Base-by-base conservation (phyloP, 2,888 invertebrate genomes). In the Tuberolachnus salignus region DNA sequence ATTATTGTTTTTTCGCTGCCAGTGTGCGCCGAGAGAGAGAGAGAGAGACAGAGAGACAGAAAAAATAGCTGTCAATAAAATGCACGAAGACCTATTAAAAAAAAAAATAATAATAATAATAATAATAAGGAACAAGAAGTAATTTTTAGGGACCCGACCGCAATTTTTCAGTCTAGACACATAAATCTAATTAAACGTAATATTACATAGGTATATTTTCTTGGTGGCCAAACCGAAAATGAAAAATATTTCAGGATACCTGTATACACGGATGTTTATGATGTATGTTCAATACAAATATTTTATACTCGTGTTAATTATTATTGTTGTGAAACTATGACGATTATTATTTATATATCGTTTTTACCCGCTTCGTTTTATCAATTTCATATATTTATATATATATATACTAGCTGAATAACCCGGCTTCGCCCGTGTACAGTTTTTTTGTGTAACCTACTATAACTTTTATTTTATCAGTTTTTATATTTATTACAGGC, bases 101-200 rank as follows among this genome's bases (percentile, higher is more conserved):
- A n/a, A 26, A 74, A 53, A 21, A 70, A 51, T 57, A 78, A 14
- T 4, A 34, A 34, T 4, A 34, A 34, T 6, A 34, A 34, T 4
- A 34, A 34, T 34, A 34, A 34, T 34, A 34, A n/a, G 34, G 34
- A 34, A 34, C 6, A 34, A 34, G 34, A 57, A 59, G 59, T 69
- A 78, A 78, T 69, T 69, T 61, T 78, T 78, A 78, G 67, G 78
- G 78, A 13, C 78, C 69, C 78, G 57, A 78, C 78, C 78, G 78
- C 78, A 69, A 78, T 78, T 78, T 69, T 42, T 78, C 78, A 78
- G 78, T 78, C 78, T 78, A 78, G 78, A 78, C 78, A 51, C 78
- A 78, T 78, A 78, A 78, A 78, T 78, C 78, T 78, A 78, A 78
- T 78, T 78, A 78, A 78, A 78, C 78, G 66, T 75, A 42, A 59